A percentile compares a stretch with the other conserved stretches of the same genome.
Conservation (phyloP, 2,113 vertebrate genomes). For the Calyptomena viridis region DNA sequence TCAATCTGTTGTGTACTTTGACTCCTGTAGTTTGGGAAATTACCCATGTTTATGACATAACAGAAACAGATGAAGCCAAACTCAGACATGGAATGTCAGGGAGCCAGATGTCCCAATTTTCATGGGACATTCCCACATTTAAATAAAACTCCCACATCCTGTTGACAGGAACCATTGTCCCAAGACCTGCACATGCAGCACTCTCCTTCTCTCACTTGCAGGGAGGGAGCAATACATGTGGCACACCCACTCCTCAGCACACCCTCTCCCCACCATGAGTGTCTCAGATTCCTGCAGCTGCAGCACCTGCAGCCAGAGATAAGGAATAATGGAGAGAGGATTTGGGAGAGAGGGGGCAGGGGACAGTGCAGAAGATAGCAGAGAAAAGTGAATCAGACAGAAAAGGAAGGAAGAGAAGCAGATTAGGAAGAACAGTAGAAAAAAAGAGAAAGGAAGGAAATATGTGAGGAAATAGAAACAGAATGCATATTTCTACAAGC, state of each 20-base stretch:
- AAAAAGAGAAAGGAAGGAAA: background rate
- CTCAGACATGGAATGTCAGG: conserved; percentile 14
- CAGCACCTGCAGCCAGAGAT: background rate
- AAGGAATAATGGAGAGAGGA: background rate
- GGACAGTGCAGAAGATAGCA: background rate
- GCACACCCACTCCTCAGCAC: background rate
- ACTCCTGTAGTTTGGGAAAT: background rate
- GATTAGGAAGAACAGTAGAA: background rate
- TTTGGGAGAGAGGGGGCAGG: background rate
- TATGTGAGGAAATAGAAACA: background rate
- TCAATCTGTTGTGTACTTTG: conserved; percentile 8
- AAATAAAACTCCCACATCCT: conserved; percentile 44
- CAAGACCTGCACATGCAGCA: background rate
- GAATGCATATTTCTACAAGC: background rate
- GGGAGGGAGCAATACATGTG: background rate
- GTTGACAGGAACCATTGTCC: conserved; percentile 48
- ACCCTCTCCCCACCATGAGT: background rate
- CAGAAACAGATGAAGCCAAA: conserved; percentile 4
- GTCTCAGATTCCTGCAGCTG: conserved; percentile 20
- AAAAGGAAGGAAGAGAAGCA: background rate
- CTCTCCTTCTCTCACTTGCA: background rate
- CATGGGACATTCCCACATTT: conserved; percentile 49
- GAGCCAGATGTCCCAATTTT: conserved; percentile 60
- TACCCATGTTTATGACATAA: conserved; percentile 26
- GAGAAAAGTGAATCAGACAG: background rate